Conservation (phyloP, 1,140 invertebrate genomes). For the Nasonia longicornis region DNA sequence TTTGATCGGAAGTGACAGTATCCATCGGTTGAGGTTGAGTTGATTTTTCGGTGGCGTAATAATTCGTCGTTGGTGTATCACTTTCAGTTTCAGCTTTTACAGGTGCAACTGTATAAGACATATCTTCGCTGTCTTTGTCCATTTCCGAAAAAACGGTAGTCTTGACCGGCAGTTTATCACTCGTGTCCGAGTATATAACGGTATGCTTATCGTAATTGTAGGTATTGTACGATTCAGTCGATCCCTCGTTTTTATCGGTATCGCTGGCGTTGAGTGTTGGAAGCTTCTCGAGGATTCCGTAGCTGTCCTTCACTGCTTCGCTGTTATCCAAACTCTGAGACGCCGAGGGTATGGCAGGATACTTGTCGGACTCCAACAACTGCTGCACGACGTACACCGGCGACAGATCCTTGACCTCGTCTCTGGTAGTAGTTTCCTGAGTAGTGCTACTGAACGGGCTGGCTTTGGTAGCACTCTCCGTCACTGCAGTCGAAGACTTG, state of each 20-base stretch:
- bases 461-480: background rate
- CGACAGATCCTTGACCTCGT: background rate
- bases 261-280: background rate
- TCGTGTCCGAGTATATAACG: background rate
- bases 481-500: background rate
- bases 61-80: background rate
- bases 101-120: background rate
- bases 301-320: background rate
- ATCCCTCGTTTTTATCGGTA: background rate
- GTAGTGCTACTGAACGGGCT: background rate
- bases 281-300: background rate
- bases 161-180: background rate
- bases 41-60: constrained; percentile 6
- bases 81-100: background rate
- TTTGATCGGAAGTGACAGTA: background rate
- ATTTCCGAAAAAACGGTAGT: background rate
- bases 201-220: background rate
- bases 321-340: background rate
- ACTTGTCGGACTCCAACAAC: background rate
- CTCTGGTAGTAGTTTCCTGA: background rate
- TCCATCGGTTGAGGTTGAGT: constrained; percentile 3
- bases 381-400: constrained; percentile 2
- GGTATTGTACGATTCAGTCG: background rate
- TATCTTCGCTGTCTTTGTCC: background rate
- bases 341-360: background rate